Evolutionary conservation across 2,113 vertebrate genomes (phyloP).

Genomic region (Melanotaenia duboulayi): DNA sequence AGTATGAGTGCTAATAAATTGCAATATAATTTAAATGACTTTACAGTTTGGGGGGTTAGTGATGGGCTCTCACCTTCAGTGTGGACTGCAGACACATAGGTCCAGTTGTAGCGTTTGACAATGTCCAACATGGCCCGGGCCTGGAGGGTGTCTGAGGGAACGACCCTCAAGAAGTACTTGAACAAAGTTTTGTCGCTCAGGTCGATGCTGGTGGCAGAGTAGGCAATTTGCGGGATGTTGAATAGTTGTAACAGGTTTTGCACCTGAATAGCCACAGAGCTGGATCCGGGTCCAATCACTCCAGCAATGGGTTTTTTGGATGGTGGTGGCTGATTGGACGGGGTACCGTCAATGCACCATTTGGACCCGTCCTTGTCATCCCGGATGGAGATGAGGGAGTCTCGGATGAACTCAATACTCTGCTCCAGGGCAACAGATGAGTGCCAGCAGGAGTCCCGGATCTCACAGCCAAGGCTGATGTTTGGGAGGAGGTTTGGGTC

Average conservation of each 20-base stretch:
- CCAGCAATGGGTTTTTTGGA: slow-evolving; percentile 96
- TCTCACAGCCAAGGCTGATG: slow-evolving; percentile 97
- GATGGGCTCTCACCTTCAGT: slow-evolving; percentile 91
- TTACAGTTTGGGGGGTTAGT: neutral
- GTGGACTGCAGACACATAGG: slow-evolving; percentile 97
- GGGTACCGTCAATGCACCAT: slow-evolving; percentile 91
- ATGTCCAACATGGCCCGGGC: slow-evolving; percentile 97
- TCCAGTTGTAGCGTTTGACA: slow-evolving; percentile 98
- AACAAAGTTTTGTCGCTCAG: slow-evolving; percentile 98
- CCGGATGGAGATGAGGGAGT: slow-evolving; percentile 96
- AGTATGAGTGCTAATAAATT: slow-evolving; percentile 1
- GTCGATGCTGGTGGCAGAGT: slow-evolving; percentile 98
- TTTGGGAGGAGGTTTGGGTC: slow-evolving; percentile 94
- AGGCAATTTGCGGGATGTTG: slow-evolving; percentile 98
- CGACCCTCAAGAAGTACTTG: slow-evolving; percentile 97
- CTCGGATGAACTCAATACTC: slow-evolving; percentile 98
- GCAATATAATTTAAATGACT: neutral
- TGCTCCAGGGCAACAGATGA: slow-evolving; percentile 98
- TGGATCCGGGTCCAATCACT: slow-evolving; percentile 98
- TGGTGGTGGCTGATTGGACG: slow-evolving; percentile 84
- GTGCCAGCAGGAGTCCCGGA: slow-evolving; percentile 99
- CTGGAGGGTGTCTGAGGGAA: slow-evolving; percentile 96
- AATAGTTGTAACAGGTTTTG: slow-evolving; percentile 98
- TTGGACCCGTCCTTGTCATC: slow-evolving; percentile 93
- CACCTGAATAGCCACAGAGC: slow-evolving; percentile 98